Percentiles rank a stretch among this genome's conserved stretches.
These are phyloP conservation scores for Marasmarcha lunaedactyla DNA, from an alignment of 2,888 invertebrate genomes.

Conservation along the genomic window DNA sequence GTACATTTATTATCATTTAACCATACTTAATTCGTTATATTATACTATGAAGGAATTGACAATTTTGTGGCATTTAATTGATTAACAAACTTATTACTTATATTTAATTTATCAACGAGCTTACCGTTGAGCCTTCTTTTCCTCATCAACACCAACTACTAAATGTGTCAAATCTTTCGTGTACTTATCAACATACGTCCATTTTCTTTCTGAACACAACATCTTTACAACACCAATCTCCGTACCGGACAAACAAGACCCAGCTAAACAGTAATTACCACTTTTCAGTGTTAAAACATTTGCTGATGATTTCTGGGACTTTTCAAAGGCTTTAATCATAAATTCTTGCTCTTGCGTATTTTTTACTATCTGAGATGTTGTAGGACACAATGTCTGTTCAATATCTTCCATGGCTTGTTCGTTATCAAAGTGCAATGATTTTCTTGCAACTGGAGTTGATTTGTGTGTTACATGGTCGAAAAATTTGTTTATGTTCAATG, in stretches of 20 bases:
- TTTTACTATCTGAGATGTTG: slow-evolving; percentile 26
- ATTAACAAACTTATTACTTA: too few species aligned
- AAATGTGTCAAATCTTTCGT: slow-evolving; percentile 47
- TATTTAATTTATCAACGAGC: too few species aligned
- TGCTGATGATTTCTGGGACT: slow-evolving; percentile 24
- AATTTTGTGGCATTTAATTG: too few species aligned
- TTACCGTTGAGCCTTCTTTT: slow-evolving; percentile 51
- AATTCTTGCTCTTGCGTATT: slow-evolving; percentile 54
- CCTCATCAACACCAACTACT: slow-evolving; percentile 51
- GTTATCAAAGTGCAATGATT: slow-evolving; percentile 42
- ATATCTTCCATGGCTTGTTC: slow-evolving; percentile 23
- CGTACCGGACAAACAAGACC: slow-evolving; percentile 33
- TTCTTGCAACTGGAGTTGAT: slow-evolving; percentile 51
- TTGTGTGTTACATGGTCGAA: slow-evolving; percentile 42
- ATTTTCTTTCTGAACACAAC: slow-evolving; percentile 31
- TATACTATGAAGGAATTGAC: too few species aligned
- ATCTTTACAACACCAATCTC: slow-evolving; percentile 32
- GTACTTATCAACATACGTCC: slow-evolving; percentile 44
- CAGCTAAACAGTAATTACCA: slow-evolving; percentile 31
- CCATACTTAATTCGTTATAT: too few species aligned
- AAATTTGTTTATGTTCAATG: slow-evolving; percentile 45
- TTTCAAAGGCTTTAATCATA: slow-evolving; percentile 46
- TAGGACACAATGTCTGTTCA: slow-evolving; percentile 40
- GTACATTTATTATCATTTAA: too few species aligned
- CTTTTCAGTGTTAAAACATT: slow-evolving; percentile 14